These are phyloP conservation scores for Stercorarius parasiticus DNA, from an alignment of 2,113 vertebrate species.

Conservation along the genomic window DNA sequence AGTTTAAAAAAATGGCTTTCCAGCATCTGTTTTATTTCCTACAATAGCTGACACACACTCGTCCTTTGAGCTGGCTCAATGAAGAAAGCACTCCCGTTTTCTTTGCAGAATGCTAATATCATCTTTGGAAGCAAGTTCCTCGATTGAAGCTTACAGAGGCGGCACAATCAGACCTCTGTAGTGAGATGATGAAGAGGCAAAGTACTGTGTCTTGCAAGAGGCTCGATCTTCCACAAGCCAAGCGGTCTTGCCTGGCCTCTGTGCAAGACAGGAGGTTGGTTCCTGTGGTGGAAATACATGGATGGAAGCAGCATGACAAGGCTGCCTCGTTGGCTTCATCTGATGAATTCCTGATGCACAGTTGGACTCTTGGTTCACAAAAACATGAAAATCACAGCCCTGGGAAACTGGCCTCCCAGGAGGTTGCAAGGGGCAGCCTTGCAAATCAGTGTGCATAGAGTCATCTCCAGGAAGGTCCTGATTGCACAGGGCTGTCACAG, in stretches of 20 bases:
- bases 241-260: neutral
- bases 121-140: neutral
- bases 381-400: neutral
- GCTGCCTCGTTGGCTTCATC: neutral
- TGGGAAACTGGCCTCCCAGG: neutral
- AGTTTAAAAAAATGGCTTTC: neutral
- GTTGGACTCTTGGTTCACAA: neutral
- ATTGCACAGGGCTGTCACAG: neutral
- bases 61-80: conserved; percentile 2
- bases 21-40: neutral
- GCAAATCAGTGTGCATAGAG: accelerated
- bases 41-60: neutral
- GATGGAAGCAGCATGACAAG: neutral
- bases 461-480: neutral
- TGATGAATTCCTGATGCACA: neutral
- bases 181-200: neutral
- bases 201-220: neutral
- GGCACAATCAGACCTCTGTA: neutral
- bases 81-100: neutral
- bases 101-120: conserved; percentile 13
- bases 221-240: neutral
- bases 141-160: neutral
- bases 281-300: neutral
- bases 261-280: neutral
- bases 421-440: neutral